phyloP scores from a whole-genome alignment of 2,113 vertebrate species.

The Scomber scombrus region DNA sequence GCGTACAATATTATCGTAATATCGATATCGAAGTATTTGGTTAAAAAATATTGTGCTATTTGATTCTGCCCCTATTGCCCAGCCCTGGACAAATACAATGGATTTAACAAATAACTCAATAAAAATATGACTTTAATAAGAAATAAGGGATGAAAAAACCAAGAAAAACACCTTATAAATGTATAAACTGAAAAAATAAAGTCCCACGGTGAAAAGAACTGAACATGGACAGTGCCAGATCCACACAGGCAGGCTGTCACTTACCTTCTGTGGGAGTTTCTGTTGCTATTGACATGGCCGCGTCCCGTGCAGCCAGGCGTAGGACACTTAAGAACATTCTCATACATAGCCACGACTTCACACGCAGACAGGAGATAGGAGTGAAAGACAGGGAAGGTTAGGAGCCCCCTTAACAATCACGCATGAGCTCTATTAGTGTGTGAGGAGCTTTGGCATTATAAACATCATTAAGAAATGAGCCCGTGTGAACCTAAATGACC shows the following conservation, averaged over 20 bases:
- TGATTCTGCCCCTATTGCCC: too few species aligned
- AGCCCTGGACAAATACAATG: not conserved
- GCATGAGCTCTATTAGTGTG: conserved; percentile 80
- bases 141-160: not conserved
- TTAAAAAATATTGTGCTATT: too few species aligned
- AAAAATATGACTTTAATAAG: not conserved
- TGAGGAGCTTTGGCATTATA: conserved; percentile 81
- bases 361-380: conserved; percentile 88
- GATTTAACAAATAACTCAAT: conserved; percentile 20
- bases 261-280: conserved; percentile 99
- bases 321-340: conserved; percentile 99
- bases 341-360: conserved; percentile 99
- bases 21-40: too few species aligned
- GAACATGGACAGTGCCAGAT: conserved; percentile 45
- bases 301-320: conserved; percentile 99
- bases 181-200: conserved; percentile 21
- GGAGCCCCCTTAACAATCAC: conserved; percentile 83
- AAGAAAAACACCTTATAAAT: not conserved
- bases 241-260: conserved; percentile 71
- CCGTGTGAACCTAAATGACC: conserved; percentile 79
- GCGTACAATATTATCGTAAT: too few species aligned
- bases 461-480: conserved; percentile 83
- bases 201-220: conserved; percentile 31
- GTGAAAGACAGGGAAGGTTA: conserved; percentile 91
- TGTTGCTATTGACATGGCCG: conserved; percentile 99